phyloP scores from a whole-genome alignment of 1,140 invertebrate genomes.

The Drosophila tropicalis region DNA sequence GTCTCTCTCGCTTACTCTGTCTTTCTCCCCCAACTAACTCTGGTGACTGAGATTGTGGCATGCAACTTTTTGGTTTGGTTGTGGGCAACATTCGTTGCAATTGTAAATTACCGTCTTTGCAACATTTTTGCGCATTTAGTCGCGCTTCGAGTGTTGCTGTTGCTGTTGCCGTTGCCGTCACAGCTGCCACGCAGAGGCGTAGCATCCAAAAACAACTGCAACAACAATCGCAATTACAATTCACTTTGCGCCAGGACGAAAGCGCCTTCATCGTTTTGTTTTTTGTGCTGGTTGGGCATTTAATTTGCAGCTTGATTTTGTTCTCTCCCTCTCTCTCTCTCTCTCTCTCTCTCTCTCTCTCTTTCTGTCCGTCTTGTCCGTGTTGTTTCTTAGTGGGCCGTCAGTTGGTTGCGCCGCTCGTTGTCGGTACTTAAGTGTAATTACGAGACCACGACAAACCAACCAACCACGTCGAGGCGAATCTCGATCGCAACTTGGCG shows the following conservation, averaged over 20 bases:
- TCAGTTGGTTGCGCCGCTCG: conserved; percentile 53
- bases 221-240: conserved; percentile 70
- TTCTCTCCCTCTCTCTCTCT: conserved; percentile 18
- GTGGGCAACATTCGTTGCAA: conserved; percentile 56
- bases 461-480: conserved; percentile 34
- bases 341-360: conserved; percentile 5
- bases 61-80: conserved; percentile 23
- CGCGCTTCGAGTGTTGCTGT: conserved; percentile 75
- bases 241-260: conserved; percentile 79
- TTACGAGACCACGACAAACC: conserved; percentile 49
- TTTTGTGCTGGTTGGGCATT: conserved; percentile 48
- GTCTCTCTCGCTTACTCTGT: background rate
- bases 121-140: conserved; percentile 81
- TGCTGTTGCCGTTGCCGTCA: conserved; percentile 28
- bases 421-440: conserved; percentile 76
- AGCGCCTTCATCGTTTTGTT: conserved; percentile 37
- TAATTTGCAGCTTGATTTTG: conserved; percentile 67
- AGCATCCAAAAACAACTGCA: conserved; percentile 26
- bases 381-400: conserved; percentile 36
- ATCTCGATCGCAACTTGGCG: conserved; percentile 52
- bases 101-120: conserved; percentile 81
- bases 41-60: background rate
- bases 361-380: background rate
- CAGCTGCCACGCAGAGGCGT: conserved; percentile 56
- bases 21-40: background rate